Evolutionary conservation across 2,888 invertebrate species (phyloP).

Genomic region (Xylota segnis): DNA sequence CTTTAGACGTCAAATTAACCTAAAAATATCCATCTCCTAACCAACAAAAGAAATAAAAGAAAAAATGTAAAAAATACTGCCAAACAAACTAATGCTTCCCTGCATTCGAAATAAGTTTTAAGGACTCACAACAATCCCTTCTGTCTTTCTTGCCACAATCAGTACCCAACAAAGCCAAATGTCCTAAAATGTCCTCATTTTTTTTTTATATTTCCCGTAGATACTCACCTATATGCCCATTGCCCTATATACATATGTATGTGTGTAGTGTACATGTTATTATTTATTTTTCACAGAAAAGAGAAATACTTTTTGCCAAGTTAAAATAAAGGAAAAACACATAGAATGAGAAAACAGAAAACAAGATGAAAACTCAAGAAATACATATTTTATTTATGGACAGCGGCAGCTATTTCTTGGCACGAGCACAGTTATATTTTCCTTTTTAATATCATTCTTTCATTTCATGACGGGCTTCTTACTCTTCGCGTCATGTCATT

Average conservation of each 20-base stretch:
- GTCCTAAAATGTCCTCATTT: neutral
- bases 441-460: constrained; percentile 45
- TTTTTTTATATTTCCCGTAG: neutral
- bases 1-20: too few species aligned
- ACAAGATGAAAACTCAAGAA: constrained; percentile 53
- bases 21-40: too few species aligned
- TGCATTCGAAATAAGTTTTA: neutral
- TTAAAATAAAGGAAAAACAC: constrained; percentile 17
- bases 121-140: neutral
- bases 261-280: neutral
- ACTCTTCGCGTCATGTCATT: constrained; percentile 59
- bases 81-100: neutral
- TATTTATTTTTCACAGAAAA: constrained; percentile 40
- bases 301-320: constrained; percentile 21
- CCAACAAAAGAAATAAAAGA: too few species aligned
- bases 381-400: constrained; percentile 72
- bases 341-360: constrained; percentile 7
- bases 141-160: constrained; percentile 7
- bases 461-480: constrained; percentile 38
- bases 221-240: neutral
- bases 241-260: constrained; percentile 22
- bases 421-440: constrained; percentile 35
- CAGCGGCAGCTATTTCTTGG: constrained; percentile 44
- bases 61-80: too few species aligned
- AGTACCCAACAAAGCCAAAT: neutral